Base-by-base conservation (phyloP, 2,888 invertebrate genomes). In the Archips xylosteana region DNA sequence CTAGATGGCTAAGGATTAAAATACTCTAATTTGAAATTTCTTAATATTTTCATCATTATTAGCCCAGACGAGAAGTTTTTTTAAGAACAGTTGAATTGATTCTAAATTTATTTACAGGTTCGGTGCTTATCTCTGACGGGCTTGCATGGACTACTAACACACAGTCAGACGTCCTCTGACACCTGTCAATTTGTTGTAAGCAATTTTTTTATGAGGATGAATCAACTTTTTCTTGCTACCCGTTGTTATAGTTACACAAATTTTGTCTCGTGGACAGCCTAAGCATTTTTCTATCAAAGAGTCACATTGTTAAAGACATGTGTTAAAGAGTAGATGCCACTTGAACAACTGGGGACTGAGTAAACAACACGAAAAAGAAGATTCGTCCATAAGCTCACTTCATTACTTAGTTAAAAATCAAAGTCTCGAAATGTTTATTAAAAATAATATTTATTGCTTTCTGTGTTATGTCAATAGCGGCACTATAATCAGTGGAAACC, bases 41-140 rank as follows among this genome's bases (percentile, higher is more conserved):
- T 15, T 8, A 54, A 15, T 8, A 54, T 15, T 54, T 54, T 54
- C n/a, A 51, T 8, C 51, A 23, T 9, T 9, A 54, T 54, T 54
- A 54, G 54, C 54, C 54, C 54, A 9, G 54, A 15, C 15, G 54
- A 57, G 10, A 32, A 57, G 32, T 57, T 12, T 47, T 63, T 63
- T 45, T 66, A 70, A 68, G 47, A 77, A 76, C 62, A n/a, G 74
- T 39, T 72, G 61, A 78, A 76, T 69, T 71, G 70, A 68, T 69
- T 76, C 66, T 76, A 85, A 84, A 80, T 90, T 90, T 91, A 77
- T 92, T 94, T 93, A 76, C 94, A 94, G 94, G 86, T 88, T 90
- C 86, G 94, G 94, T 90, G 94, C 92, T 91, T 94, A 89, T 89
- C 87, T 92, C 82, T 94, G 92, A 94, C 84, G 86, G 87, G 85